Evolutionary conservation across 1,140 invertebrate genomes (phyloP), one percentile per base, ranked within the genome.

Genomic region (Psilanteris sp.): DNA sequence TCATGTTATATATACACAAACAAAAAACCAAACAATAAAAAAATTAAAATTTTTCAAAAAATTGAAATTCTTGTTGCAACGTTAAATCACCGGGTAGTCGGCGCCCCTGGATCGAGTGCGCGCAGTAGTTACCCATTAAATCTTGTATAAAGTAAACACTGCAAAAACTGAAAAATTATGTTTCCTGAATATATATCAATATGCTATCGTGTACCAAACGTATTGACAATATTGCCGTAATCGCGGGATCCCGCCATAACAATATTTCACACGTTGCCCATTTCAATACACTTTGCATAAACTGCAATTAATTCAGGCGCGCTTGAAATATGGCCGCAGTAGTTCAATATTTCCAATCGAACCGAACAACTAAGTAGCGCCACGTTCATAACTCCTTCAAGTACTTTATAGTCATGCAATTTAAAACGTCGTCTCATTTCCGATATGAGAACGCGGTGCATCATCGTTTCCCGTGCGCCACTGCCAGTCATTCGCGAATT

Each of bases 391-490:
- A 59, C 61, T 57, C 41, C 26, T 57, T 41, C 24, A 24, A 39
- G 22, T 11, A 43, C n/a, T 61, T 61, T 59, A 52, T 41, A 52
- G 52, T 68, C 52, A 41, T 26, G 64, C 44, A 44, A 52, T 52
- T 44, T 50, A 68, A 68, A 68, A 59, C 22, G 52, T 34, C 44
- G 34, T 59, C 52, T 59, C 64, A 68, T 68, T 68, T 59, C 64
- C 64, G 64, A 68, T 59, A 59, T 41, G 4, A 32, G 39, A 50
- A 68, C 10, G 22, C 7, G 20, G 16, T 43, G 52, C 34, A 50
- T 68, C 43, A 59, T 57, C 52, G 48, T 68, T 68, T 68, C 34
- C 52, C 43, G 52, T 52, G 8, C 10, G 8, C 10, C 22, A 1
- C 29, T 48, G 59, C 27, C 52, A 41, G 50, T 68, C 43, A 68